Base-by-base conservation (phyloP, 2,113 vertebrate genomes). In the Gila orcuttii region DNA sequence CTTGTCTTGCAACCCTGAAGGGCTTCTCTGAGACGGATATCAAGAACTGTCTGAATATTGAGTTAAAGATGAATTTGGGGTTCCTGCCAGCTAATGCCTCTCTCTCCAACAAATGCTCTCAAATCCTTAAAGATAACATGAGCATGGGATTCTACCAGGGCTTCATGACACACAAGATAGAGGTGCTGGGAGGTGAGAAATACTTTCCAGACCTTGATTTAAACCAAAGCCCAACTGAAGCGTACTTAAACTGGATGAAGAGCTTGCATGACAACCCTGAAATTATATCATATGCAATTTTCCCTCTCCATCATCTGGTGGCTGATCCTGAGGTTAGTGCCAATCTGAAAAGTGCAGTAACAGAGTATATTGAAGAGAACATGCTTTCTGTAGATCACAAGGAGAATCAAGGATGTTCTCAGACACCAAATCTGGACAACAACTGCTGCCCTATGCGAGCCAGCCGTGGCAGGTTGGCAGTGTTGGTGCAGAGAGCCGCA, bases 141-240 rank as follows among this genome's bases (percentile, higher is more conserved):
- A 94, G 88, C 86, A 93, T 92, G 92, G 93, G 93, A 60, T 95
- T 95, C 90, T 93, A 95, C 86, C 93, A 94, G 74, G 92, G 92
- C 13, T 95, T 96, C 88, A 94, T 94, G 92, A 94, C 93, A 1
- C 92, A 95, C 79, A 94, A 94, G 75, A 91, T 90, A 0, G 93
- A 95, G 76, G 91, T 95, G 3, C 78, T 92, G 4, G 95, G 95
- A 12, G 95, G 95, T 23, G 92, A 95, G 75, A 92, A 83, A 82
- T 93, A 94, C 85, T 91, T 94, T 57, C 93, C 93, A 0, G 94
- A 94, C 69, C 91, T 95, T 66, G 89, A 92, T 23, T 93, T 94
- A 66, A 88, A 93, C 17, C 80, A 93, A 71, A 93, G 93, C 33
- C 92, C 92, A 8, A 88, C 89, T 1, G 87, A 93, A 11, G 91